A percentile compares a stretch with the other conserved stretches of the same genome.
Evolutionary conservation across 2,113 vertebrate genomes (phyloP).

Genomic region (Cyprinus carpio): DNA sequence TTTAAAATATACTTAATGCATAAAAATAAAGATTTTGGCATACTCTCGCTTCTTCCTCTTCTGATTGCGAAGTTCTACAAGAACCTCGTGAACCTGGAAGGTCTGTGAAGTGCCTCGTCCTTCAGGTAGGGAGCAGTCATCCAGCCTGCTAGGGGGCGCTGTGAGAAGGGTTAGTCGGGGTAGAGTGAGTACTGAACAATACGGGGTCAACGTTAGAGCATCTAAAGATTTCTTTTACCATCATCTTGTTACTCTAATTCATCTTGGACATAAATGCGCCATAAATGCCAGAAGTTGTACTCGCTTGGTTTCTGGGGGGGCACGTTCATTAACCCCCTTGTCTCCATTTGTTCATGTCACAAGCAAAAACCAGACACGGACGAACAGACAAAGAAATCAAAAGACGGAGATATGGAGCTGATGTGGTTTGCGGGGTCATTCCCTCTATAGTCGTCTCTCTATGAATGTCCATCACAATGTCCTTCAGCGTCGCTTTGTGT

Average conservation of each 20-base stretch:
- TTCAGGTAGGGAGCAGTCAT: slow-evolving; percentile 54
- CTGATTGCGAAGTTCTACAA: slow-evolving; percentile 65
- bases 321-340: slow-evolving; percentile 28
- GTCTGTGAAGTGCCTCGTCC: slow-evolving; percentile 74
- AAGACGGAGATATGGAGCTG: slow-evolving; percentile 29
- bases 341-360: slow-evolving; percentile 43
- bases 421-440: slow-evolving; percentile 35
- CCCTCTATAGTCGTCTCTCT: slow-evolving; percentile 42
- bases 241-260: slow-evolving; percentile 1
- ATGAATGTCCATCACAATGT: slow-evolving; percentile 31
- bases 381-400: slow-evolving; percentile 47
- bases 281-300: slow-evolving; percentile 6
- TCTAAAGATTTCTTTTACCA: slow-evolving; percentile 30
- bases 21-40: slow-evolving; percentile 99
- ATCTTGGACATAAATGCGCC: slow-evolving; percentile 20
- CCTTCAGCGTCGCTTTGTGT: slow-evolving; percentile 33
- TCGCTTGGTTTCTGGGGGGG: slow-evolving; percentile 7
- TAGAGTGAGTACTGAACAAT: slow-evolving; percentile 39
- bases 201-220: neutral
- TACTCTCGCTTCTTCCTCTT: slow-evolving; percentile 74
- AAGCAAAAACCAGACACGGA: slow-evolving; percentile 34
- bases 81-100: slow-evolving; percentile 77
- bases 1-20: slow-evolving; percentile 99
- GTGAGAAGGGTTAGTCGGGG: slow-evolving; percentile 45
- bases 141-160: slow-evolving; percentile 58